phyloP scores from a whole-genome alignment of 2,888 invertebrate species.

The Mesorhabditis spiculigera region DNA sequence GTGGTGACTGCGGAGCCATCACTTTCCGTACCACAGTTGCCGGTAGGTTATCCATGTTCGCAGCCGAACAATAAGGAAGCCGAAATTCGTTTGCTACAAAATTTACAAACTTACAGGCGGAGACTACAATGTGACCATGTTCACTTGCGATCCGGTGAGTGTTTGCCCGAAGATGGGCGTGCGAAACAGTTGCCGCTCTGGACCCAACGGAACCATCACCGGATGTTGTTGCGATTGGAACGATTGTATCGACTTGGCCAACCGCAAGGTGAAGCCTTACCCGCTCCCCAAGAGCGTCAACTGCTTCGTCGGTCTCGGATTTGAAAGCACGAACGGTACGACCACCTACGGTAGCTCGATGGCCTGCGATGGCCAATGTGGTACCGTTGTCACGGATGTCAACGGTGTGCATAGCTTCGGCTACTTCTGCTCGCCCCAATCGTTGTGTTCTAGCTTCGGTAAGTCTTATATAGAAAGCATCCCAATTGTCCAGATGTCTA shows the following conservation, averaged over 20 bases:
- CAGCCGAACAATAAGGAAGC: too few species aligned
- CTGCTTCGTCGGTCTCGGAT: slow-evolving; percentile 35
- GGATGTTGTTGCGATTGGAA: slow-evolving; percentile 34
- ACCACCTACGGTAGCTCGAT: slow-evolving; percentile 25
- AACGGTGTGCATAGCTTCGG: slow-evolving; percentile 20
- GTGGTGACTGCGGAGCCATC: slow-evolving; percentile 32
- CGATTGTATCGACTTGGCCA: slow-evolving; percentile 10
- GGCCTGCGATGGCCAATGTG: slow-evolving; percentile 34
- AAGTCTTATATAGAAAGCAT: background rate
- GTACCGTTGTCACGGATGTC: slow-evolving; percentile 23
- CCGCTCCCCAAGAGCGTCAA: slow-evolving; percentile 13
- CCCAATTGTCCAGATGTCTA: background rate
- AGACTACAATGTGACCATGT: slow-evolving; percentile 19
- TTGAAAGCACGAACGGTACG: slow-evolving; percentile 26
- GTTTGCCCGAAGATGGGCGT: slow-evolving; percentile 21
- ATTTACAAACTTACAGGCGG: background rate
- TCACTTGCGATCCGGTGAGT: slow-evolving; percentile 28
- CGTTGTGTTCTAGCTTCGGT: slow-evolving; percentile 13
- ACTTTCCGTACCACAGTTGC: slow-evolving; percentile 21
- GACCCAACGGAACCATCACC: slow-evolving; percentile 27
- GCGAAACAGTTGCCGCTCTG: slow-evolving; percentile 21
- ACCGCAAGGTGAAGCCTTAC: slow-evolving; percentile 1
- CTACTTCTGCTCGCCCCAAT: slow-evolving; percentile 32
- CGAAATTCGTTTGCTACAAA: too few species aligned
- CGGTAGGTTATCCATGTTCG: background rate